phyloP scores from a whole-genome alignment of 1,140 invertebrate species.

The Sycobia sp. region DNA sequence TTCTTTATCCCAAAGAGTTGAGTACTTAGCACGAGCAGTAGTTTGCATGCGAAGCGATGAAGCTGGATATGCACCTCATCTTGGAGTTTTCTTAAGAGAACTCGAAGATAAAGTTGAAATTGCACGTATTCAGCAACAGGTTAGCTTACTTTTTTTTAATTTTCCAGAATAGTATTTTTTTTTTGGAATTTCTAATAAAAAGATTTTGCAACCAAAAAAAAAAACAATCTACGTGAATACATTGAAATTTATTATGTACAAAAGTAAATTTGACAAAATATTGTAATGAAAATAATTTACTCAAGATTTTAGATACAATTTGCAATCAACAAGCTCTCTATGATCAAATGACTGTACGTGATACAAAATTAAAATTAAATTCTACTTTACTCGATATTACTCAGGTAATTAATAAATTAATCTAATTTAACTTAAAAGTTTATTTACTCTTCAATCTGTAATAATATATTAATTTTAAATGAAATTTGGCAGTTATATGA shows the following conservation, averaged over 20 bases:
- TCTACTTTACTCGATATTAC: conserved; percentile 70
- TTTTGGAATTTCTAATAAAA: too few relatives aligned
- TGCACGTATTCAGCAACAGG: conserved; percentile 76
- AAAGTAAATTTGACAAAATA: conserved; percentile 9
- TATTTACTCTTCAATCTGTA: too few relatives aligned
- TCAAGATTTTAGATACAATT: conserved; percentile 69
- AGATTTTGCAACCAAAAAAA: too few relatives aligned
- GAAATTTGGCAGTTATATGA: conserved; percentile 72
- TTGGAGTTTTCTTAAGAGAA: conserved; percentile 87
- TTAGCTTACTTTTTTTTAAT: conserved; percentile 37
- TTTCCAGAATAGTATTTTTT: neutral
- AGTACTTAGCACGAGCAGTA: conserved; percentile 92
- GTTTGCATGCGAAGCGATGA: conserved; percentile 91
- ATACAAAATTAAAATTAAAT: conserved; percentile 65
- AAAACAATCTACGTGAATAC: too few relatives aligned
- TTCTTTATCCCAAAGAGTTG: conserved; percentile 75
- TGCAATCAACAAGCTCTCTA: conserved; percentile 54
- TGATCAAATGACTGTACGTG: conserved; percentile 54
- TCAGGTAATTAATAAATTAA: conserved; percentile 58
- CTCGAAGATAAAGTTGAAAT: conserved; percentile 94
- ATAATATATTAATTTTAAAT: neutral
- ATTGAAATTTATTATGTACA: too few relatives aligned
- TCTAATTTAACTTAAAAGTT: too few relatives aligned
- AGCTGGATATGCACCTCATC: conserved; percentile 74
- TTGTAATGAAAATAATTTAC: conserved; percentile 22